Base-by-base conservation (phyloP, 2,113 vertebrate genomes). In the Hemicordylus capensis region DNA sequence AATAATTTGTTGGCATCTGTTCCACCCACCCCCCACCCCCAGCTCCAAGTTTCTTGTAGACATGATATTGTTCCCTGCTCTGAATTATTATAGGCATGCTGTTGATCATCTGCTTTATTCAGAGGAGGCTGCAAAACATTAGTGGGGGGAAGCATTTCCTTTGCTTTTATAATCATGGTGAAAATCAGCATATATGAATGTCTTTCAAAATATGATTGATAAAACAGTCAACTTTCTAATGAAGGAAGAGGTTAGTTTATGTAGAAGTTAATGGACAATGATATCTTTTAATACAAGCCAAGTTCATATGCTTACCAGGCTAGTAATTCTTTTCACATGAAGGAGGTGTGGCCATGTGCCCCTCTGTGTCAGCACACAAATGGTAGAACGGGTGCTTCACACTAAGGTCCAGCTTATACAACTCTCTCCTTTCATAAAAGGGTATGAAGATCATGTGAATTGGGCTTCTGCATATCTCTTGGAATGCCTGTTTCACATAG, bases 41-140 rank as follows among this genome's bases (percentile, higher is more conserved):
- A 3, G 10, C 6, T 37, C 28, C 20, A 17, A 58, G 69, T n/a
- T 72, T 76, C 46, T 48, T 48, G 6, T 64, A 83, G 58, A 42
- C 34, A 44, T 64, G 76, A 67, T 80, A 31, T 89, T 73, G 76
- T 51, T 80, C 83, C 85, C 51, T 76, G 88, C 87, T 87, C 70
- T 39, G 46, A 80, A 69, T 78, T 58, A 0, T 89, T 76, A 19
- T 34, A 64, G 76, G 46, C 73, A 31, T 0, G 0, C n/a, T 84
- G 37, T 69, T 82, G 76, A 86, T 66, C 31, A 81, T 59, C 15
- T 81, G 51, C n/a, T 63, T 31, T 34, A 28, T 80, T 90, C 79
- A 46, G 81, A 78, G 85, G 80, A 37, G 20, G 61, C 56, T 83
- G 54, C 37, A 61, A 79, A 44, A 72, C 46, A 14, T 28, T n/a